Base-by-base conservation (phyloP, 2,888 invertebrate species). In the Synanthedon tipuliformis region DNA sequence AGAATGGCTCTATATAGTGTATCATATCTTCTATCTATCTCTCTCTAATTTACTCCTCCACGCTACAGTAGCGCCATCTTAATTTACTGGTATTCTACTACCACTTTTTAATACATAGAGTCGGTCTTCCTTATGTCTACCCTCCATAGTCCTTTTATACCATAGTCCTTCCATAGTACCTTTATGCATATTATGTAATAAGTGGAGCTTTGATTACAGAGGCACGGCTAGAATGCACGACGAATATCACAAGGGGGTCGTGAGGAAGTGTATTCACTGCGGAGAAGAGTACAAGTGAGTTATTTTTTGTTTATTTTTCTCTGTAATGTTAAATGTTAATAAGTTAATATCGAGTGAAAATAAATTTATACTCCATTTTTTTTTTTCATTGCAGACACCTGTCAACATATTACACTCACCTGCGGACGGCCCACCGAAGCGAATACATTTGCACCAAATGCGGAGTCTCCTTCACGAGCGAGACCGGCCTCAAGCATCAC, bases 381-480 rank as follows among this genome's bases (percentile, higher is more conserved):
- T 10, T 41, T 5, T 41, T 5, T n/a, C 56, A 56, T 57, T 56
- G 0, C 62, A 81, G 83, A 10, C 84, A 84, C 56, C 59, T 70
- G 23, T 82, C 84, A 0, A 81, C 84, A 15, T 84, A 81, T 68
- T 85, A 85, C 73, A 76, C 83, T 0, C 85, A 85, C 61, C 45
- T 84, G 53, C 80, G 84, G 45, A 78, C 81, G 2, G 56, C 54
- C 34, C 86, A 86, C 54, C 65, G 82, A n/a, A 81, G 81, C 57
- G 69, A 68, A 50, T 70, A 75, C 53, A 69, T 82, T 52, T 86
- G 86, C 58, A 57, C 70, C 1, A n/a, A 68, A 12, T 86, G 86
- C 60, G 86, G 86, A 1, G 75, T 69, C 0, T 80, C 82, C 8
- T 84, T 81, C 64, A 84, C 84, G 11, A 81, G 81, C 48, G 60